Evolutionary conservation across 2,888 invertebrate species (phyloP).

Genomic region (Automeris io): DNA sequence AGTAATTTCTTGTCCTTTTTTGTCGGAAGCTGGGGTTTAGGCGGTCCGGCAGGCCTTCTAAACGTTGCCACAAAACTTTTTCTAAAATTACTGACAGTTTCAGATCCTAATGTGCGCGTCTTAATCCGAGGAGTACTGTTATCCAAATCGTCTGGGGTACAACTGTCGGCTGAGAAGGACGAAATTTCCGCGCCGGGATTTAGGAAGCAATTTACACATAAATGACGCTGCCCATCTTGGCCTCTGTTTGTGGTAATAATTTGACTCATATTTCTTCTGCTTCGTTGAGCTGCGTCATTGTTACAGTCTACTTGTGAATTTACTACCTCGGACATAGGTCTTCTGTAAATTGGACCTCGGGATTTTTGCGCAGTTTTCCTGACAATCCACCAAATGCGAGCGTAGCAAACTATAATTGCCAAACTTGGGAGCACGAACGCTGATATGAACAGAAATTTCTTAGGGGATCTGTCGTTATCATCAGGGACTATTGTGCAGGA

Average conservation of each 20-base stretch:
- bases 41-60: constrained; percentile 41
- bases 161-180: constrained; percentile 24
- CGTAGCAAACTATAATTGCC: constrained; percentile 89
- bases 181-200: constrained; percentile 42
- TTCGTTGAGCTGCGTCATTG: neutral
- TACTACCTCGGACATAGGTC: constrained; percentile 34
- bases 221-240: constrained; percentile 4
- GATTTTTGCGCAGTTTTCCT: constrained; percentile 81
- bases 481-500: constrained; percentile 88
- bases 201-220: constrained; percentile 24
- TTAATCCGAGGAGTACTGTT: constrained; percentile 36
- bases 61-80: constrained; percentile 47
- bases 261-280: constrained; percentile 2
- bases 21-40: constrained; percentile 81
- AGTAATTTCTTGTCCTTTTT: constrained; percentile 84
- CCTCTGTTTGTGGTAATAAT: neutral
- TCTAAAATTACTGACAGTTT: constrained; percentile 32
- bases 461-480: constrained; percentile 81
- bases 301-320: constrained; percentile 28
- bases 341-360: constrained; percentile 38
- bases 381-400: constrained; percentile 88
- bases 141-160: constrained; percentile 42
- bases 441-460: constrained; percentile 86
- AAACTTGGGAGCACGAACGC: constrained; percentile 91
- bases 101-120: constrained; percentile 27